Evolutionary conservation across 2,113 vertebrate genomes (phyloP), one percentile per base, ranked within the genome.

Genomic region (Urocolius indicus): DNA sequence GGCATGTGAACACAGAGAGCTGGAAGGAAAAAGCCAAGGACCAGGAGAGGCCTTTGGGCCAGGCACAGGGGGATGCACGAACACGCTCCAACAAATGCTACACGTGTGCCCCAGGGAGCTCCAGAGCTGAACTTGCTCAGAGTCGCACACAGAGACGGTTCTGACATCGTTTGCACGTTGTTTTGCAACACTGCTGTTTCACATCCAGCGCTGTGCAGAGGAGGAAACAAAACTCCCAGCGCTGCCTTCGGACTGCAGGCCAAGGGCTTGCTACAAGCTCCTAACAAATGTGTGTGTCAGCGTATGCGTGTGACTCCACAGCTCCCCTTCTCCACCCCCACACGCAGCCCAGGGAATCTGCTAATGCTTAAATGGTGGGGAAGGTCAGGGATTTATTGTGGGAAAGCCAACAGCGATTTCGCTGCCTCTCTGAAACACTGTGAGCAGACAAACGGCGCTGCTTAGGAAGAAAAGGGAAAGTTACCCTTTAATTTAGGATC

Each of bases 331-430:
- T 68, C 76, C 73, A 45, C 65, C 55, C 91, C 76, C 57, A 1
- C 8, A 48, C 2, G 46, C 57, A 71, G 48, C 1, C 1, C 59
- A n/a, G 73, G 58, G 82, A 96, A 93, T 84, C 88, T 94, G 90
- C 66, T 82, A 82, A 84, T 34, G 69, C 69, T 93, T 81, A 95
- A 94, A 72, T 61, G 66, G 45, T 36, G 61, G 32, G 54, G 92
- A 95, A 90, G 83, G 90, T 94, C 96, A 72, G 78, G 73, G 65
- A 89, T 84, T 89, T 92, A 45, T 65, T 90, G 86, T 92, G 84
- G 49, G 63, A 91, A 95, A 95, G 84, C 78, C 87, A 93, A 59
- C 6, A 67, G 87, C 49, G 87, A 95, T 82, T 92, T 46, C 32
- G 5, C 74, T 76, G 90, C 66, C 80, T 92, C 76, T 43, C 73